Conservation (phyloP, 2,888 invertebrate species). For the Spicauda simplicius region DNA sequence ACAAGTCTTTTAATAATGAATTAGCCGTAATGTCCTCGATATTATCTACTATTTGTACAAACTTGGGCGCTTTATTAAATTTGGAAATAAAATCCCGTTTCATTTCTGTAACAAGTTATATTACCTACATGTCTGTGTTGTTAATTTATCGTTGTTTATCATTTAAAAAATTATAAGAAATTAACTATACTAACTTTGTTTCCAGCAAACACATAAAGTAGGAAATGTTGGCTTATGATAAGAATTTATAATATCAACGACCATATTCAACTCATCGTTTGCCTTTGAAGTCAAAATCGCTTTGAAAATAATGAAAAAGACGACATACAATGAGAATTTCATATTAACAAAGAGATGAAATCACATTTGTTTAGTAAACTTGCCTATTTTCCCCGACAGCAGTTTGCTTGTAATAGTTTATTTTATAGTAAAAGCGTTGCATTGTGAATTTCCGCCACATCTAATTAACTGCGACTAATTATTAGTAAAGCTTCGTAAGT, state of each 20-base stretch:
- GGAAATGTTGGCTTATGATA: slow-evolving; percentile 57
- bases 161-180: not conserved
- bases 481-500: slow-evolving; percentile 16
- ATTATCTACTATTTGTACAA: slow-evolving; percentile 46
- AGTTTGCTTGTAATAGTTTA: not conserved
- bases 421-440: not conserved
- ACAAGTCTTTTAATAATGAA: slow-evolving; percentile 40
- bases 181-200: slow-evolving; percentile 53
- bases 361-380: slow-evolving; percentile 2
- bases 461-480: slow-evolving; percentile 20
- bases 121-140: no score
- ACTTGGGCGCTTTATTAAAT: slow-evolving; percentile 46
- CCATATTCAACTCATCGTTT: slow-evolving; percentile 52
- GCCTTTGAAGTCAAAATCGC: slow-evolving; percentile 8
- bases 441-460: not conserved
- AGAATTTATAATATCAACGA: slow-evolving; percentile 55
- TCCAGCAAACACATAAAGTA: slow-evolving; percentile 59
- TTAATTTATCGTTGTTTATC: no score
- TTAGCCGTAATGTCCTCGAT: slow-evolving; percentile 40
- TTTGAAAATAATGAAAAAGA: slow-evolving; percentile 2
- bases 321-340: not conserved
- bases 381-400: not conserved
- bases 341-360: slow-evolving; percentile 4
- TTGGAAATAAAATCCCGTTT: slow-evolving; percentile 47
- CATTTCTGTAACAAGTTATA: slow-evolving; percentile 39